Evolutionary conservation across 2,113 vertebrate genomes (phyloP).

Genomic region (Psilopogon haemacephalus): DNA sequence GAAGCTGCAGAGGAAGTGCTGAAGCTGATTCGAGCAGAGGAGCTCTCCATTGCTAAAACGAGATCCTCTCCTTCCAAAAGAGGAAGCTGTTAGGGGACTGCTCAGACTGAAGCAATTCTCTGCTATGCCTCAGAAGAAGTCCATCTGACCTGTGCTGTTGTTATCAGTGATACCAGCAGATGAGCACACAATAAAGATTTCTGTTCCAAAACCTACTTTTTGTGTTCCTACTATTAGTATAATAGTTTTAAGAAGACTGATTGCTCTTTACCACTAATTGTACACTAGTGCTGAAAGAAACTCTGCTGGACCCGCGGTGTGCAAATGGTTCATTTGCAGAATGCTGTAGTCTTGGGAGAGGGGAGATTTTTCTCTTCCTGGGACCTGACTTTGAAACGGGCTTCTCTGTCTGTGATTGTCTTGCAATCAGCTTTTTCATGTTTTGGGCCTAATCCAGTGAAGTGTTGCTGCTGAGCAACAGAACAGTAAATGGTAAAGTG

Average conservation of each 20-base stretch:
- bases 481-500: neutral
- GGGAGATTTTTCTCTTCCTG: neutral
- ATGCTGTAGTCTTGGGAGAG: fast-evolving
- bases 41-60: constrained; percentile 32
- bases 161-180: neutral
- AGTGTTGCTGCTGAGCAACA: neutral
- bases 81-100: constrained; percentile 14
- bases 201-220: constrained; percentile 20
- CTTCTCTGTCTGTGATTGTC: neutral
- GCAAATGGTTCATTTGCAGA: neutral
- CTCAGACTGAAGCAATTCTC: neutral
- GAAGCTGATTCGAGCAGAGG: constrained; percentile 23
- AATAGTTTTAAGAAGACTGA: constrained; percentile 4
- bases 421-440: neutral
- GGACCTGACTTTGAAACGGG: neutral
- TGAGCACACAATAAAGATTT: neutral
- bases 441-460: neutral
- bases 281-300: neutral
- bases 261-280: neutral
- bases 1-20: constrained; percentile 42
- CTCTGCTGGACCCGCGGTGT: neutral
- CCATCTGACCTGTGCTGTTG: neutral
- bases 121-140: neutral
- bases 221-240: neutral
- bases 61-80: neutral